phyloP scores from a whole-genome alignment of 2,797 vertebrate genomes.

The Lepus oiostolus region DNA sequence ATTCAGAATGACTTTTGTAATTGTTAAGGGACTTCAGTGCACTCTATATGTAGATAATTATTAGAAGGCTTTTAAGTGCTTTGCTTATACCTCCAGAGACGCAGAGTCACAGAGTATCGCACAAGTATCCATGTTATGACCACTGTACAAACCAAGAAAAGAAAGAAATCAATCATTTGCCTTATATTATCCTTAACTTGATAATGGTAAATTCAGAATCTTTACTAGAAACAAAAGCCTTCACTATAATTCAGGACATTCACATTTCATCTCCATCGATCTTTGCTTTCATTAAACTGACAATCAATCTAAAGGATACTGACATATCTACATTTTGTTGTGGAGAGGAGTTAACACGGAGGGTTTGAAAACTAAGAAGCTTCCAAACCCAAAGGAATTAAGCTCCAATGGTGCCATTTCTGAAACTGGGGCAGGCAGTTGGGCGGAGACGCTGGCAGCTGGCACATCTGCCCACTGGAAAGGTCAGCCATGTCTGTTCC shows the following conservation, averaged over 20 bases:
- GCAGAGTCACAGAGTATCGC: neutral
- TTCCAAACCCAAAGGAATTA: conserved; percentile 56
- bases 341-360: neutral
- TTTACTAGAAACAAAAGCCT: neutral
- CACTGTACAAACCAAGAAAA: neutral
- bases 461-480: conserved; percentile 73
- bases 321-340: neutral
- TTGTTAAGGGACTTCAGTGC: conserved; percentile 16
- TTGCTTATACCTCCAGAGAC: conserved; percentile 3
- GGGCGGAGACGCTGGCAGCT: conserved; percentile 72
- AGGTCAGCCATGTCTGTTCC: conserved; percentile 73
- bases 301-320: neutral
- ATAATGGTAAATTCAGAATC: conserved; percentile 7
- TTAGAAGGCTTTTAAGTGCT: neutral
- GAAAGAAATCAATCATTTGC: neutral
- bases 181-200: neutral
- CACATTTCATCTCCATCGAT: conserved; percentile 22
- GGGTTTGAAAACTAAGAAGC: neutral
- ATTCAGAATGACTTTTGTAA: conserved; percentile 27
- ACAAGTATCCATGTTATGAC: neutral
- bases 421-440: conserved; percentile 74
- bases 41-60: neutral
- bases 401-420: conserved; percentile 65
- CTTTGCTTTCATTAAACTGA: conserved; percentile 25
- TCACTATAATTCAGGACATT: conserved; percentile 12